Conservation (phyloP, 1,140 invertebrate species). For the Andricus grossulariae region DNA sequence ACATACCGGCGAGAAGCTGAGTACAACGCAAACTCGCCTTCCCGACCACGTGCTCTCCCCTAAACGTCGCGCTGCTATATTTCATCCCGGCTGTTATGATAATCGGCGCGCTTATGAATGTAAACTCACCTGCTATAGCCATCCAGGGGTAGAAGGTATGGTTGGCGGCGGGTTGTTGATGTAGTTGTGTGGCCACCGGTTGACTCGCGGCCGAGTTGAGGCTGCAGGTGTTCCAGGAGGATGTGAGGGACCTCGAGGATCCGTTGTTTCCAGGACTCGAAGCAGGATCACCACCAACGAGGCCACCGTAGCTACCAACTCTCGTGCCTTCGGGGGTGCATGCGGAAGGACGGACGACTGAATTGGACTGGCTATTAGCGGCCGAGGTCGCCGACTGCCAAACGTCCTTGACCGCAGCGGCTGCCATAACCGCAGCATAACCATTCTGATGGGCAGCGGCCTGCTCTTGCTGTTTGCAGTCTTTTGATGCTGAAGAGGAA, state of each 20-base stretch:
- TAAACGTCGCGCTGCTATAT: constrained; percentile 56
- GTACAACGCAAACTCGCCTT: constrained; percentile 42
- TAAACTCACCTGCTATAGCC: constrained; percentile 95
- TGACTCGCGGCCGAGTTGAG: constrained; percentile 85
- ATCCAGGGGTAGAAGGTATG: constrained; percentile 98
- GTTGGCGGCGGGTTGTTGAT: constrained; percentile 89
- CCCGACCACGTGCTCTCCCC: constrained; percentile 60
- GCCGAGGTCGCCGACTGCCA: constrained; percentile 79
- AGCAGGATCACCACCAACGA: constrained; percentile 84
- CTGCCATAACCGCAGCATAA: constrained; percentile 81
- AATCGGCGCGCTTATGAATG: constrained; percentile 57
- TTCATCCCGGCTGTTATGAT: constrained; percentile 65
- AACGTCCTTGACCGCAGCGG: constrained; percentile 81
- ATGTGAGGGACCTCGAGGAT: constrained; percentile 79
- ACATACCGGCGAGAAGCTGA: constrained; percentile 5
- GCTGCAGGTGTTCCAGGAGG: constrained; percentile 89
- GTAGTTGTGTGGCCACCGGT: constrained; percentile 87
- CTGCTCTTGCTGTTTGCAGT: constrained; percentile 81
- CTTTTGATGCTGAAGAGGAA: constrained; percentile 76
- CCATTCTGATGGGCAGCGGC: constrained; percentile 82
- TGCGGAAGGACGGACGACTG: constrained; percentile 86
- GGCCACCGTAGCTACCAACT: constrained; percentile 80
- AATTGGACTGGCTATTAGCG: constrained; percentile 80
- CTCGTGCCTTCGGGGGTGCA: constrained; percentile 89
- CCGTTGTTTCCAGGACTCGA: constrained; percentile 85